Conservation (phyloP, 2,113 vertebrate species). For the Myotis davidii region DNA sequence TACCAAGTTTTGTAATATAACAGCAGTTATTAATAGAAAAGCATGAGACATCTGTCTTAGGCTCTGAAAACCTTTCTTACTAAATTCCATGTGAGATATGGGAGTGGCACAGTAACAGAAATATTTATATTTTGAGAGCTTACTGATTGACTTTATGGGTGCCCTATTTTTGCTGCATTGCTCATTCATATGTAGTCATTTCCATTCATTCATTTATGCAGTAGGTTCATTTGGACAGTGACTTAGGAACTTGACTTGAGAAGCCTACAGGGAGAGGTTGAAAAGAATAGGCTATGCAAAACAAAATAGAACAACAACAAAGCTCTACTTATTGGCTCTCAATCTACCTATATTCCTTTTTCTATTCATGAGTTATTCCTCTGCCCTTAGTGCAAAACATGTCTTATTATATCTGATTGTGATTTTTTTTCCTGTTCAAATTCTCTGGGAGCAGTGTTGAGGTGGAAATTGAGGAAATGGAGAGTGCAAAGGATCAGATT, state of each 20-base stretch:
- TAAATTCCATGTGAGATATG: background rate
- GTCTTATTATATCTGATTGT: background rate
- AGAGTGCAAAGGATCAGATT: background rate
- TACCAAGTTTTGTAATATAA: background rate
- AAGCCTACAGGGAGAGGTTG: background rate
- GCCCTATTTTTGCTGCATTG: background rate
- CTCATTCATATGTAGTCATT: background rate
- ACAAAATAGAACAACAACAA: background rate
- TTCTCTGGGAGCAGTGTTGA: background rate
- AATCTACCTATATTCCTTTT: background rate
- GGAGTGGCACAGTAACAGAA: background rate
- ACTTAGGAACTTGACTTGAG: background rate
- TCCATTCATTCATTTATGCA: conserved; percentile 24
- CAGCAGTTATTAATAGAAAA: background rate
- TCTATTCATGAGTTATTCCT: background rate
- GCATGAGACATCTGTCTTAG: background rate
- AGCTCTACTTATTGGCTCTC: background rate
- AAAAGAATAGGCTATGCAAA: background rate
- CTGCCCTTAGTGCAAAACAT: background rate
- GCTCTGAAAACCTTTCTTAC: background rate
- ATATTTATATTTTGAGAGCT: conserved; percentile 14
- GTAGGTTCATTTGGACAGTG: background rate
- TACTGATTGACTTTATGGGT: background rate
- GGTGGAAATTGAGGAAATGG: background rate
- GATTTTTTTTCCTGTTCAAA: background rate